Conservation (phyloP, 1,140 invertebrate species). For the Diorhabda elongata region DNA sequence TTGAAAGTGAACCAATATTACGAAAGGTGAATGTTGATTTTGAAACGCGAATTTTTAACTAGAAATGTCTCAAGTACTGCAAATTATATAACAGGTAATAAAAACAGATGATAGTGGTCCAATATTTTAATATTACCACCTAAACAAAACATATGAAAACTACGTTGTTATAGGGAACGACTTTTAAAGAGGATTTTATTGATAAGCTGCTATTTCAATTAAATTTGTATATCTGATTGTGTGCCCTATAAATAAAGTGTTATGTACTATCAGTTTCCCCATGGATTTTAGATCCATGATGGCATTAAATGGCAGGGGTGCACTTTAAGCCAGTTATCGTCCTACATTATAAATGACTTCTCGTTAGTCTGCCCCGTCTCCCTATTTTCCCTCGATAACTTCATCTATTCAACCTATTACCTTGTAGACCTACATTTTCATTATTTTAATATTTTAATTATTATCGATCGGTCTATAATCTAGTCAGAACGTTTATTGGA, state of each 20-base stretch:
- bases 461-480: no score
- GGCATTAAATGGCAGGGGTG: slow-evolving; percentile 25
- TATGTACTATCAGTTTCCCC: not conserved
- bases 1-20: no score
- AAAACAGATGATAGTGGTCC: no score
- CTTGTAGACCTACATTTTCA: not conserved
- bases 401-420: not conserved
- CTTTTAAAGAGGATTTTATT: no score
- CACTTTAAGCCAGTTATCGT: slow-evolving; percentile 24
- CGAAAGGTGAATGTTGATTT: no score
- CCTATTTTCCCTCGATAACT: not conserved
- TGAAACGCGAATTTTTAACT: no score
- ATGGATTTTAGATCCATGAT: not conserved
- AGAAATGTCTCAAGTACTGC: no score
- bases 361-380: not conserved
- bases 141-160: no score
- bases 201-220: slow-evolving; percentile 7
- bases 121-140: no score
- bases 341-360: slow-evolving; percentile 30
- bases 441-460: not conserved
- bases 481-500: no score
- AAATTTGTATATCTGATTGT: slow-evolving; percentile 12
- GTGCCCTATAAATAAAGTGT: not conserved
- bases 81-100: no score
- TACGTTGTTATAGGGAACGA: no score